phyloP scores from a whole-genome alignment of 2,113 vertebrate species.

The Romanogobio albipinnatus region DNA sequence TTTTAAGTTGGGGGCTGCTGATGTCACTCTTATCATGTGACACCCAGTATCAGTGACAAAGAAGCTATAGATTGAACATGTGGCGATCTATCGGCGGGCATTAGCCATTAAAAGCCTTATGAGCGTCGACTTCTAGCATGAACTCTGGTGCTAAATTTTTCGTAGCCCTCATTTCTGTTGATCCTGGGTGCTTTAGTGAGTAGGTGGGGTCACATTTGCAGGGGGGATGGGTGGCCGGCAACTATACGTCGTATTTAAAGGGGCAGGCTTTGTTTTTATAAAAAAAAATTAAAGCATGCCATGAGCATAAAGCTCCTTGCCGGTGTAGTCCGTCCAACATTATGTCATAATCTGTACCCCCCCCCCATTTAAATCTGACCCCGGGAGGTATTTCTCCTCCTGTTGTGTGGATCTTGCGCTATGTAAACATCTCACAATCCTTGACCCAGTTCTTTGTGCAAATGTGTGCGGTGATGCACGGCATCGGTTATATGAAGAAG shows the following conservation, averaged over 20 bases:
- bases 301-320: constrained; percentile 46
- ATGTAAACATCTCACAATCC: constrained; percentile 38
- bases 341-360: background rate
- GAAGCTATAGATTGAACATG: background rate
- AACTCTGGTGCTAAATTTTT: background rate
- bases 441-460: constrained; percentile 31
- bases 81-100: background rate
- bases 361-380: constrained; percentile 7
- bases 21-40: constrained; percentile 72
- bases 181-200: constrained; percentile 56
- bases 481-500: background rate
- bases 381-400: background rate
- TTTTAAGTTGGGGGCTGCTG: constrained; percentile 47
- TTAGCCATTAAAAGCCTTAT: constrained; percentile 55
- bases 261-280: constrained; percentile 69
- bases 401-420: background rate
- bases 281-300: constrained; percentile 67
- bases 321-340: background rate
- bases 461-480: background rate
- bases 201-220: constrained; percentile 50
- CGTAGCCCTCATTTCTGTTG: background rate
- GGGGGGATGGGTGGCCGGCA: constrained; percentile 69
- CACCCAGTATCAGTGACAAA: constrained; percentile 67
- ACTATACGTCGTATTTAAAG: constrained; percentile 74
- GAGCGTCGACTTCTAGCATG: constrained; percentile 38